These are phyloP conservation scores for Xestia ashworthii DNA, from an alignment of 2,888 invertebrate genomes.

Conservation along the genomic window DNA sequence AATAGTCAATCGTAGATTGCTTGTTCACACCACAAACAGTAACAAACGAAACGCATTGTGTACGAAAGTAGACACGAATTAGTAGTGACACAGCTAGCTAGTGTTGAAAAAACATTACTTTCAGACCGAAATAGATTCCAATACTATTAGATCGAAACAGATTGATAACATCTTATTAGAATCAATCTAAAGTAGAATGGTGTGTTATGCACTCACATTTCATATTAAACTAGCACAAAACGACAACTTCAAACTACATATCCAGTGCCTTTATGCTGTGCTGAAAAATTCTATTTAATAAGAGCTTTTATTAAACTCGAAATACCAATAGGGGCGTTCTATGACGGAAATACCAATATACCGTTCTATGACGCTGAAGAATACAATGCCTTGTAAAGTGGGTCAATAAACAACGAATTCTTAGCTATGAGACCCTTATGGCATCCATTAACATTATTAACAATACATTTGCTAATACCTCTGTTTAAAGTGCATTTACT, in stretches of 20 bases:
- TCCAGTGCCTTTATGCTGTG: no score
- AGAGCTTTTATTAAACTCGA: not conserved
- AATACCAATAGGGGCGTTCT: not conserved
- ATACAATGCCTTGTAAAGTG: conserved; percentile 7
- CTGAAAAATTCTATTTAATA: not conserved
- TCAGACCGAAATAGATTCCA: no score
- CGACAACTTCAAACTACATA: no score
- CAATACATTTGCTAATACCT: not conserved
- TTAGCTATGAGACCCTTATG: not conserved
- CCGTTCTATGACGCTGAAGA: not conserved
- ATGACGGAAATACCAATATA: no score
- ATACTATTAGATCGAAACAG: no score
- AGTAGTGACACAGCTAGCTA: not conserved
- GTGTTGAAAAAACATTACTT: no score
- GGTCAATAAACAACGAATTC: conserved; percentile 16
- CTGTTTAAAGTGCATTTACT: not conserved
- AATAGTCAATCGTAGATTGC: conserved; percentile 9
- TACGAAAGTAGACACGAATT: not conserved
- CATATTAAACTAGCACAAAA: no score
- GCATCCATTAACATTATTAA: no score
- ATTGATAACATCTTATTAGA: no score
- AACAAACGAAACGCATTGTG: not conserved
- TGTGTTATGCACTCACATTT: no score
- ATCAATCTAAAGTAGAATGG: no score
- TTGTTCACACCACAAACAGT: not conserved